phyloP scores from a whole-genome alignment of 2,888 invertebrate species.

The Patella pellucida region DNA sequence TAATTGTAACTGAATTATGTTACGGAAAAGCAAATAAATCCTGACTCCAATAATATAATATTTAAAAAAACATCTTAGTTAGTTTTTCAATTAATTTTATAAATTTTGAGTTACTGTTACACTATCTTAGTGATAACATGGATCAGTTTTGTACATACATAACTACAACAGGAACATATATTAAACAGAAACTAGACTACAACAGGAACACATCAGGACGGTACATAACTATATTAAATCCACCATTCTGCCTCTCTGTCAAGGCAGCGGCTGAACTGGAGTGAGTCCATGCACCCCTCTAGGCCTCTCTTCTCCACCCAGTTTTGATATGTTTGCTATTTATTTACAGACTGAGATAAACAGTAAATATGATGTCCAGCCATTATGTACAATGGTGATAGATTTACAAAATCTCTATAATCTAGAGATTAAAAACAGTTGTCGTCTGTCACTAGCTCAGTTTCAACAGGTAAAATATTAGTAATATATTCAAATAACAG shows the following conservation, averaged over 20 bases:
- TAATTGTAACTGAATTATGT: too few species aligned
- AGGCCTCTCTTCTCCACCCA: background rate
- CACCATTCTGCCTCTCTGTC: background rate
- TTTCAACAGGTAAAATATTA: slow-evolving; percentile 52
- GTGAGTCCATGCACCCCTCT: slow-evolving; percentile 2
- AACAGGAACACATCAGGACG: too few species aligned
- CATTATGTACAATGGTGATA: slow-evolving; percentile 46
- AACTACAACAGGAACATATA: background rate
- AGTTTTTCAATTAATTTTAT: background rate
- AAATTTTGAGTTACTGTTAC: background rate
- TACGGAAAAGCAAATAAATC: too few species aligned
- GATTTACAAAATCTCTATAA: slow-evolving; percentile 53
- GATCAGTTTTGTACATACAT: background rate
- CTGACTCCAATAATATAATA: too few species aligned
- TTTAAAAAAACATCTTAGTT: too few species aligned
- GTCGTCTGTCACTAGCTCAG: slow-evolving; percentile 51
- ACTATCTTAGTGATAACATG: too few species aligned
- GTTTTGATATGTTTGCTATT: slow-evolving; percentile 3
- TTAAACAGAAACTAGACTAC: too few species aligned
- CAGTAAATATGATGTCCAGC: slow-evolving; percentile 34
- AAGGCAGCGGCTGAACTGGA: background rate
- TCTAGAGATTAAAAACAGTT: slow-evolving; percentile 57
- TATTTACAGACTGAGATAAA: slow-evolving; percentile 42
- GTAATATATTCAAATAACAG: too few species aligned
- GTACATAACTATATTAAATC: too few species aligned